Evolutionary conservation across 1,140 invertebrate genomes (phyloP).

Genomic region (Bradysia coprophila): DNA sequence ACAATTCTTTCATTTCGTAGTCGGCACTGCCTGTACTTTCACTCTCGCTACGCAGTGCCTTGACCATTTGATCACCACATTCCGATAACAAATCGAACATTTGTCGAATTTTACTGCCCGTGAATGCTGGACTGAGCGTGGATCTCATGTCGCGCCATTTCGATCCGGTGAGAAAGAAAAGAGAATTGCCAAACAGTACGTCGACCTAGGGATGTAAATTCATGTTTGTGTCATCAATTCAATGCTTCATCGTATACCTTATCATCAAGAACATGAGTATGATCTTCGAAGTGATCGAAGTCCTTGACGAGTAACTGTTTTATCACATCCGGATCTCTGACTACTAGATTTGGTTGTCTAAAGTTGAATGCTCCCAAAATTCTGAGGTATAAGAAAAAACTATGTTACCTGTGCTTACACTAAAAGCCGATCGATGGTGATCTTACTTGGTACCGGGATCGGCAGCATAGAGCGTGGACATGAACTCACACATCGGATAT

Average conservation of each 20-base stretch:
- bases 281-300: conserved; percentile 28
- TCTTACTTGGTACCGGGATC: neutral
- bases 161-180: conserved; percentile 6
- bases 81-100: conserved; percentile 15
- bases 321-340: conserved; percentile 23
- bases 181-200: conserved; percentile 11
- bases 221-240: too few species aligned
- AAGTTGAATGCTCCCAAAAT: conserved; percentile 4
- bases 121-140: conserved; percentile 14
- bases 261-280: conserved; percentile 6
- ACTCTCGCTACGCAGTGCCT: conserved; percentile 2
- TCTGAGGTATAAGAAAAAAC: neutral
- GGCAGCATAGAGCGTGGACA: conserved; percentile 3
- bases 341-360: neutral
- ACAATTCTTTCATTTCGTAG: conserved; percentile 20
- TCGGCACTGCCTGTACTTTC: conserved; percentile 2
- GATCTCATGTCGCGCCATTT: conserved; percentile 15
- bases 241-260: neutral
- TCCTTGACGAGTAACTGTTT: conserved; percentile 29
- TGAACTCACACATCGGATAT: conserved; percentile 1
- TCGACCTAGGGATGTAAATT: conserved; percentile 24
- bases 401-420: neutral
- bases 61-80: conserved; percentile 6
- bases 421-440: neutral
- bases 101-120: conserved; percentile 16